Evolutionary conservation across 2,797 vertebrate species (phyloP).

Genomic region (Sphenodon punctatus): DNA sequence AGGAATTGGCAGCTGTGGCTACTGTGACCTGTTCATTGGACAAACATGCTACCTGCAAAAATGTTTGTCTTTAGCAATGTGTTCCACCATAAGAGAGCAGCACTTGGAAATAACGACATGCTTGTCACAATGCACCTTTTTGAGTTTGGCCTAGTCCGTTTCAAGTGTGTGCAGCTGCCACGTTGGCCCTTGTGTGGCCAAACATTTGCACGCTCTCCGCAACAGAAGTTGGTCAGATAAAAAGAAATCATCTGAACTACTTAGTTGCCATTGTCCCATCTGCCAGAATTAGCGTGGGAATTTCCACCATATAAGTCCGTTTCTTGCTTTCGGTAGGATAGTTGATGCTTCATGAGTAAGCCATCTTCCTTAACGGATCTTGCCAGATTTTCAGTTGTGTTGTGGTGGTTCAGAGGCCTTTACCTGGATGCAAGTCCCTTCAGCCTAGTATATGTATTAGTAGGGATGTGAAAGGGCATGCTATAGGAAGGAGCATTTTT

Average conservation of each 20-base stretch:
- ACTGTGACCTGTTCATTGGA: neutral
- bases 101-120: too few species aligned
- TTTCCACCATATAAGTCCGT: neutral
- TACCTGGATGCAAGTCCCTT: neutral
- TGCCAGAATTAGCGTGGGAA: neutral
- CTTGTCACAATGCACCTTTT: too few species aligned
- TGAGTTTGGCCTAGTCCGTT: too few species aligned
- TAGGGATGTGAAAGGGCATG: too few species aligned
- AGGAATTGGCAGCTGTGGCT: neutral
- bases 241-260: too few species aligned
- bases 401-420: neutral
- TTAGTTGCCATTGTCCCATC: too few species aligned
- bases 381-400: fast-evolving
- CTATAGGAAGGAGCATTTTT: too few species aligned
- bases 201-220: too few species aligned
- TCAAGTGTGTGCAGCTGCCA: too few species aligned
- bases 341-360: neutral
- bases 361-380: neutral
- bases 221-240: too few species aligned
- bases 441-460: neutral
- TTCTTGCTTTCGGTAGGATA: neutral
- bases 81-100: neutral
- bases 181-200: too few species aligned
- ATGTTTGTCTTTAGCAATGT: neutral
- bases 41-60: neutral